Evolutionary conservation across 2,797 vertebrate species (phyloP).

Genomic region (Poecilia wingei): DNA sequence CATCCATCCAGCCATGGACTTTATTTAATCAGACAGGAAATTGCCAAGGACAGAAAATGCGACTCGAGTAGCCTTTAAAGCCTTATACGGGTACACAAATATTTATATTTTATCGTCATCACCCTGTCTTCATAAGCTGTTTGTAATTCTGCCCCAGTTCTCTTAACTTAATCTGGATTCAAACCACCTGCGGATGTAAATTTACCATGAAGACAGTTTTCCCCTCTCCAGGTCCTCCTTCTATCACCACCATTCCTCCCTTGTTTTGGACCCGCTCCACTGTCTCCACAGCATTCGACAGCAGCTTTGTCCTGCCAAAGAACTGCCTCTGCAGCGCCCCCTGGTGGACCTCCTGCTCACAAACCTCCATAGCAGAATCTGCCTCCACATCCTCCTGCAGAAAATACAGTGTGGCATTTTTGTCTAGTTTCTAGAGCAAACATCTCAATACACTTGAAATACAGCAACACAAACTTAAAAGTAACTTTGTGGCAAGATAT

Average conservation of each 20-base stretch:
- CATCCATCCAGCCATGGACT: no score
- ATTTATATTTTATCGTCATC: background rate
- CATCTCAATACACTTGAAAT: background rate
- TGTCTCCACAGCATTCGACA: conserved; percentile 57
- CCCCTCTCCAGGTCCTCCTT: conserved; percentile 82
- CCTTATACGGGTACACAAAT: background rate
- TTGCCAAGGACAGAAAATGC: no score
- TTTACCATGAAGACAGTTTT: conserved; percentile 91
- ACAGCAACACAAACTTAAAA: no score
- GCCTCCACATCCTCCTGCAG: conserved; percentile 59
- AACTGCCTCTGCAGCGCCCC: conserved; percentile 77
- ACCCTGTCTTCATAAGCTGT: background rate
- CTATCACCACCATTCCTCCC: conserved; percentile 81
- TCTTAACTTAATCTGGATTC: background rate
- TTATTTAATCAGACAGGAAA: no score
- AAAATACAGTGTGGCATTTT: background rate
- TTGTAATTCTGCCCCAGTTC: background rate
- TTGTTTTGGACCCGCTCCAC: conserved; percentile 68
- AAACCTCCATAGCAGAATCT: conserved; percentile 47
- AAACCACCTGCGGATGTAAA: background rate
- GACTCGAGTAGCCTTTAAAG: no score
- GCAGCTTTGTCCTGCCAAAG: conserved; percentile 78
- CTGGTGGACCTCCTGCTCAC: conserved; percentile 82
- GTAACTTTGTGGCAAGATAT: no score
- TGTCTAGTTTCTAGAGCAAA: background rate